A percentile compares a stretch with the other conserved stretches of the same genome.
These are phyloP conservation scores for Epinotia demarniana DNA, from an alignment of 2,888 invertebrate genomes.

Conservation along the genomic window DNA sequence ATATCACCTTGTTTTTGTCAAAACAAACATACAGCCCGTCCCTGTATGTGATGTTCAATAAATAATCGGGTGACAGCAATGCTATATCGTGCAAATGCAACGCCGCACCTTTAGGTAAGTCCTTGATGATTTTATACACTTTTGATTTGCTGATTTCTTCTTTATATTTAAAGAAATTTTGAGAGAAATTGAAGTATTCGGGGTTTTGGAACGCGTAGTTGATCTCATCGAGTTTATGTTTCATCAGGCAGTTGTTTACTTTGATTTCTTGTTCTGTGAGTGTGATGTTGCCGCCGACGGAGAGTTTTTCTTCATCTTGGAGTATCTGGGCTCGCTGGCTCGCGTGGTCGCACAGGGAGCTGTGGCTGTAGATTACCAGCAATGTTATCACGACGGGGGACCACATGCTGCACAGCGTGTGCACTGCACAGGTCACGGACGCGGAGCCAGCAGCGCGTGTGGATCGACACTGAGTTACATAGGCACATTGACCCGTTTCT, in stretches of 20 bases:
- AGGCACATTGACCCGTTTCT: conserved; percentile 35
- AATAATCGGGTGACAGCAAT: conserved; percentile 85
- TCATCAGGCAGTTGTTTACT: conserved; percentile 86
- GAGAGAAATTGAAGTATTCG: conserved; percentile 85
- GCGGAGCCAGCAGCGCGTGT: conserved; percentile 26
- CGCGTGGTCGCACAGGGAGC: conserved; percentile 52
- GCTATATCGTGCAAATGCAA: conserved; percentile 89
- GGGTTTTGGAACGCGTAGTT: conserved; percentile 82
- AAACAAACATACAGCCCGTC: conserved; percentile 85
- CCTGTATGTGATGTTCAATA: conserved; percentile 86
- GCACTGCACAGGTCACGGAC: conserved; percentile 35
- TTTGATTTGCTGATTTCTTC: conserved; percentile 84
- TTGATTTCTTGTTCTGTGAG: conserved; percentile 77
- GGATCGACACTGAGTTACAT: conserved; percentile 46
- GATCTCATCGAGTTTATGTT: conserved; percentile 81
- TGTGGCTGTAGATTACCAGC: not conserved
- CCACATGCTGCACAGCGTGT: conserved; percentile 37
- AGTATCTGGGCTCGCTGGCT: conserved; percentile 73
- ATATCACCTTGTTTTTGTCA: conserved; percentile 51
- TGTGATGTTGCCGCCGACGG: conserved; percentile 80
- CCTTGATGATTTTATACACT: conserved; percentile 87
- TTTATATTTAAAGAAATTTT: conserved; percentile 87
- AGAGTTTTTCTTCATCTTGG: conserved; percentile 71
- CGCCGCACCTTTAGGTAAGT: conserved; percentile 90
- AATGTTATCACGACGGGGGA: conserved; percentile 20